Conservation (phyloP, 2,113 vertebrate genomes). For the Mellivora capensis region DNA sequence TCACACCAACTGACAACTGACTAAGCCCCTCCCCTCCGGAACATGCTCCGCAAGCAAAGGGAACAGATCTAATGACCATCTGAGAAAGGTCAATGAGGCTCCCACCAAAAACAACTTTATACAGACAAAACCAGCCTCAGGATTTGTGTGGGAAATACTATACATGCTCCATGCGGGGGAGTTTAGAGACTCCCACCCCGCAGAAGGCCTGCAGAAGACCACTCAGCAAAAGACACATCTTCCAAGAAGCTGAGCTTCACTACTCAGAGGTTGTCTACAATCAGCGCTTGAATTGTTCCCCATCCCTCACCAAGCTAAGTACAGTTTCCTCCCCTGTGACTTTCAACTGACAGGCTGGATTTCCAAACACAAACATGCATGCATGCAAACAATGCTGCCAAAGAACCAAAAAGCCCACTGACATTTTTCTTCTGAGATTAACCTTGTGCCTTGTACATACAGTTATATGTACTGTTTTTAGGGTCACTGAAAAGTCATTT, state of each 20-base stretch:
- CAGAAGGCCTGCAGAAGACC: not conserved
- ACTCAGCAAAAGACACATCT: not conserved
- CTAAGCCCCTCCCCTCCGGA: not conserved
- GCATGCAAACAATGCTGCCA: not conserved
- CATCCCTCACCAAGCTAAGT: not conserved
- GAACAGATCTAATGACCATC: not conserved
- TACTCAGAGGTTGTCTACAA: not conserved
- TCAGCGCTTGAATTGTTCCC: not conserved
- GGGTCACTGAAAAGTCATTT: not conserved
- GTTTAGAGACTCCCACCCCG: not conserved
- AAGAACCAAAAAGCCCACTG: not conserved
- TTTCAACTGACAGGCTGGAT: not conserved
- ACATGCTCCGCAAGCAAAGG: not conserved
- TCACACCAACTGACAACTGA: conserved; percentile 6
- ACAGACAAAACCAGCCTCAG: conserved; percentile 36
- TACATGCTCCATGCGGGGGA: not conserved
- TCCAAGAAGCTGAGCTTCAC: not conserved
- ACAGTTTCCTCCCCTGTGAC: not conserved
- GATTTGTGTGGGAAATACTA: conserved; percentile 31
- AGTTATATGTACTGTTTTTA: not conserved
- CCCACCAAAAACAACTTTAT: not conserved
- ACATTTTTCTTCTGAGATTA: not conserved
- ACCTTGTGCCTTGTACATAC: not conserved
- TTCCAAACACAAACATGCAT: not conserved
- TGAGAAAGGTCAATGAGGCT: not conserved